Evolutionary conservation across 2,888 invertebrate species (phyloP).

Genomic region (Gari tellinella): DNA sequence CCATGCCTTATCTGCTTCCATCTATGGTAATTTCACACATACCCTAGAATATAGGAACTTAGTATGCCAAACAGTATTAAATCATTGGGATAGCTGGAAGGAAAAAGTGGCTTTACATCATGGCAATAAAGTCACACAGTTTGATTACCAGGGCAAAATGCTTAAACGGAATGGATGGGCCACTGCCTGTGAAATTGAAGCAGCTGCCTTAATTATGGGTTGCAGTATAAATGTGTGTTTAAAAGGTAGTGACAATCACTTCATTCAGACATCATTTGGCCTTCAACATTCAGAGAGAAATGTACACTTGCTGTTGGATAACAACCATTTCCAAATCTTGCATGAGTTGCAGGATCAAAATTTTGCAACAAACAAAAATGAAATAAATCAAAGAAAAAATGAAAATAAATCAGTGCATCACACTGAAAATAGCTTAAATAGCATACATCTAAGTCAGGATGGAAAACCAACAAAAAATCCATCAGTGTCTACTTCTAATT

Average conservation of each 20-base stretch:
- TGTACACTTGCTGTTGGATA: no score
- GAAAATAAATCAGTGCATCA: no score
- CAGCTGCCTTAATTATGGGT: constrained; percentile 19
- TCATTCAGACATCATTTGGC: neutral
- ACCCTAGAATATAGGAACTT: neutral
- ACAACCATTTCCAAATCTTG: no score
- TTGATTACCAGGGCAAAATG: constrained; percentile 10
- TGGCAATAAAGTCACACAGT: neutral
- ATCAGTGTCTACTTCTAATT: no score
- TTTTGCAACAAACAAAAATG: no score
- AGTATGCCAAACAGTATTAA: neutral
- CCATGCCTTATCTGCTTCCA: constrained; percentile 17
- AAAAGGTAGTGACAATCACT: no score
- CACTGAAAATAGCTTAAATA: no score
- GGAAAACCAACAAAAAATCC: no score
- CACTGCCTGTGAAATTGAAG: constrained; percentile 33
- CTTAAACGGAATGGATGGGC: constrained; percentile 19
- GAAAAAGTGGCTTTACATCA: neutral
- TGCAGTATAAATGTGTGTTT: constrained; percentile 8
- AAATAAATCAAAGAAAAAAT: no score
- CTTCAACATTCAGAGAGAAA: no score
- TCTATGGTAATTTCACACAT: constrained; percentile 10
- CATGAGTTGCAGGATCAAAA: no score
- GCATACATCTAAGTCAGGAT: no score
- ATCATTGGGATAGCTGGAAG: neutral